Percentiles rank a stretch among this genome's conserved stretches.
phyloP scores from a whole-genome alignment of 2,888 invertebrate species.

The Epirrhoe alternata region DNA sequence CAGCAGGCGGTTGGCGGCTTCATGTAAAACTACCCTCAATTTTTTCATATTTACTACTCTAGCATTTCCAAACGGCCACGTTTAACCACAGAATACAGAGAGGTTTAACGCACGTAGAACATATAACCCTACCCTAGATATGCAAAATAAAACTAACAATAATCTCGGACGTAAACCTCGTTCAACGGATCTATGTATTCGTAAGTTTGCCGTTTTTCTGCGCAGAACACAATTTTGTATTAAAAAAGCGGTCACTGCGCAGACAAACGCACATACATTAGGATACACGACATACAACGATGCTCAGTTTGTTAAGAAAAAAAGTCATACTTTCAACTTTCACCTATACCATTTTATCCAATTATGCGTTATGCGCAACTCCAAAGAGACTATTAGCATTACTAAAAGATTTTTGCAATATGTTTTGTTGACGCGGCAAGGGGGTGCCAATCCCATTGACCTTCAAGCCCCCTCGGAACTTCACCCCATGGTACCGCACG shows the following conservation, averaged over 20 bases:
- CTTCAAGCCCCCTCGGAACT: slow-evolving; percentile 28
- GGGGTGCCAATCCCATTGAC: slow-evolving; percentile 30
- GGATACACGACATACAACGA: background rate
- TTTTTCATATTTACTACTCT: slow-evolving; percentile 17
- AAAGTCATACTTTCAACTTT: background rate
- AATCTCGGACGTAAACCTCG: background rate
- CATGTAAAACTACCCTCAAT: slow-evolving; percentile 57
- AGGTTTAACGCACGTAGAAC: background rate
- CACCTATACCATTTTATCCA: background rate
- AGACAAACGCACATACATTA: too few relatives aligned
- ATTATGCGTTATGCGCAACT: too few relatives aligned
- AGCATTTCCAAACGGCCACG: background rate
- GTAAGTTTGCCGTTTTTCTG: too few relatives aligned
- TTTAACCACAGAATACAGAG: too few relatives aligned
- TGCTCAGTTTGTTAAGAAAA: too few relatives aligned
- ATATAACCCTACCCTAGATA: slow-evolving; percentile 19
- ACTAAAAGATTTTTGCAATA: slow-evolving; percentile 9
- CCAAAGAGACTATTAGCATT: too few relatives aligned
- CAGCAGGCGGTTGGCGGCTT: slow-evolving; percentile 34
- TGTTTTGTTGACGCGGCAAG: slow-evolving; percentile 18
- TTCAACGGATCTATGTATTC: too few relatives aligned
- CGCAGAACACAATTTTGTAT: too few relatives aligned
- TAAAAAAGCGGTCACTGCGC: too few relatives aligned
- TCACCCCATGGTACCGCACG: slow-evolving; percentile 16
- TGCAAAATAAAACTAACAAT: background rate